These are phyloP conservation scores for Euglossa dilemma DNA, from an alignment of 1,140 invertebrate species.

Conservation along the genomic window DNA sequence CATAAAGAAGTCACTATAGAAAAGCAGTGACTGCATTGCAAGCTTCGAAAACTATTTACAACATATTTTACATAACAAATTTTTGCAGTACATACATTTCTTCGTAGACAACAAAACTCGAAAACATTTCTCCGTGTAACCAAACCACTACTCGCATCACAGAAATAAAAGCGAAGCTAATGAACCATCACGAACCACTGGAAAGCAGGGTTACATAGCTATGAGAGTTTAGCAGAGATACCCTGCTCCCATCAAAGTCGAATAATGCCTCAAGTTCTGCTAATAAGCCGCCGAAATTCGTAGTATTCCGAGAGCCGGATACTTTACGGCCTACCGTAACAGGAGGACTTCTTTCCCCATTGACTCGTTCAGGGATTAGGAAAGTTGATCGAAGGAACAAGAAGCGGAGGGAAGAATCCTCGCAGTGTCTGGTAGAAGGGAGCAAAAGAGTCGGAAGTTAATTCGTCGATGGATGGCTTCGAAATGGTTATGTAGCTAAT, in stretches of 20 bases:
- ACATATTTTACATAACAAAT: no score
- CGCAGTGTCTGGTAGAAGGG: neutral
- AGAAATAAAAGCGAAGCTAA: neutral
- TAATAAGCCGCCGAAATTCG: neutral
- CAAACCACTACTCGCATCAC: no score
- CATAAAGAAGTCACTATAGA: no score
- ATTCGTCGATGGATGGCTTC: conserved; percentile 39
- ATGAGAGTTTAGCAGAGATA: neutral
- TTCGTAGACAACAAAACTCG: no score
- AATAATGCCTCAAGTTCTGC: neutral
- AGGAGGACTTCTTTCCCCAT: conserved; percentile 34
- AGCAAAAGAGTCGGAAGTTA: conserved; percentile 46
- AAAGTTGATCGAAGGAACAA: conserved; percentile 35
- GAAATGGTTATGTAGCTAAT: conserved; percentile 50
- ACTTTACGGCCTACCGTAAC: conserved; percentile 16
- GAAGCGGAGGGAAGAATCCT: neutral
- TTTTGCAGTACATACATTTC: no score
- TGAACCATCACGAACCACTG: neutral
- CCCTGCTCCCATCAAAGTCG: neutral
- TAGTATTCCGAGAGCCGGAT: neutral
- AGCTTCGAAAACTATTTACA: no score
- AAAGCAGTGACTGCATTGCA: no score
- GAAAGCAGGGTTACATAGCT: neutral
- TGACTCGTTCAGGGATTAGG: conserved; percentile 52
- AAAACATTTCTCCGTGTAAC: no score